Base-by-base conservation (phyloP, 2,888 invertebrate genomes). In the Sinodicranocentrus sp. region DNA sequence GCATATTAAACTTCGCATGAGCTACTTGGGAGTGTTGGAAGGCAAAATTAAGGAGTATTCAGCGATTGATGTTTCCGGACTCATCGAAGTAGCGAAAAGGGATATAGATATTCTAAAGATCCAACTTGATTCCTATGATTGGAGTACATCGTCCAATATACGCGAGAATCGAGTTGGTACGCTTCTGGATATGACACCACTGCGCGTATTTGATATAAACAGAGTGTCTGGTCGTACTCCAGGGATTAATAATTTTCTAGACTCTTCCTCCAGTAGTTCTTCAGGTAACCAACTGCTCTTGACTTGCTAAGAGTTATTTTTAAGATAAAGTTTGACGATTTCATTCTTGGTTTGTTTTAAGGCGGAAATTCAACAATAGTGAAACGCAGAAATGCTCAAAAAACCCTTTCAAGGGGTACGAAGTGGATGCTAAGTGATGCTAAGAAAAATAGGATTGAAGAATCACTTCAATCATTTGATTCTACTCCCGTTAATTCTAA, bases 211-310 rank as follows among this genome's bases (percentile, higher is more conserved):
- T 21, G 78, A 84, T 61, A 72, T 84, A 0, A 68, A 73, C 28
- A 21, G 61, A 33, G 2, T 17, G 13, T 61, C 78, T 10, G 78
- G 78, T 15, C 17, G 59, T 8, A 84, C 84, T 0, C 78, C 84
- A n/a, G 57, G 54, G 3, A 76, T 83, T 15, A 52, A 63, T 13
- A 72, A 65, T 1, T 83, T 83, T 26, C 25, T 83, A 10, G 77
- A 76, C 17, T 48, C 65, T 3, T 25, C 72, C 6, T 43, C 48
- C 10, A 71, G 57, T 33, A 63, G 48, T 15, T 48, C 54, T 17
- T 80, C 72, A 1, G 57, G 72, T 15, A 52, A 2, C 13, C 13
- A 19, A n/a, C n/a, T n/a, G n/a, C n/a, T n/a, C n/a, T n/a, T n/a
- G n/a, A n/a, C n/a, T n/a, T n/a, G n/a, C n/a, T n/a, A n/a, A n/a